Evolutionary conservation across 1,140 invertebrate genomes (phyloP), one percentile per base, ranked within the genome.

Genomic region (Drosophila pallidifrons): DNA sequence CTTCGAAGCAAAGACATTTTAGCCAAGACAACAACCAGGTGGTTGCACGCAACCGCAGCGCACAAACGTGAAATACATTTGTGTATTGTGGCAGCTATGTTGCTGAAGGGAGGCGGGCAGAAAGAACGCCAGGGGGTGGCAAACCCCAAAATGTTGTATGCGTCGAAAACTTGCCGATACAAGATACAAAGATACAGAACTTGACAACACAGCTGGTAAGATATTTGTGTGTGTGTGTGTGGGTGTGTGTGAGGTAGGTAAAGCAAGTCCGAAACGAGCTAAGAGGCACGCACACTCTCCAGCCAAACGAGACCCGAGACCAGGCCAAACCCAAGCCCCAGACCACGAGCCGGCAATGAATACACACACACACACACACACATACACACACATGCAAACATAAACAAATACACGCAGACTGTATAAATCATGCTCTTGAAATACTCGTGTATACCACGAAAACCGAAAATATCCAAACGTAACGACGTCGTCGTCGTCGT

Each of bases 31-130:
- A 10, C 15, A 52, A 82, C 79, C 76, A 20, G 6, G 4, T 20
- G 32, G 63, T 58, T 16, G 30, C 28, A 83, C 73, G 81, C 65
- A 83, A 81, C 43, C 47, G 65, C 72, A 55, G 49, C 68, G n/a
- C 69, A 64, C 13, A n/a, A 32, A 63, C 59, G 38, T 46, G 59
- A 85, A 81, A 81, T 77, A 43, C 3, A 10, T 25, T 67, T 55
- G 32, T 47, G 13, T 28, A 46, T 10, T 58, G 47, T 66, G 51
- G 43, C 43, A 15, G 51, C 41, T 41, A 64, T 55, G 47, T 49
- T 59, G 6, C 20, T 5, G 35, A 7, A 25, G 20, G 20, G 49
- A 7, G n/a, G 52, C n/a, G 15, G 7, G 5, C n/a, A 45, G 20
- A 25, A 25, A 0, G 20, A 30, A 35, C 20, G 71, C n/a, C 4